Evolutionary conservation across 2,797 vertebrate species (phyloP).

Genomic region (Schizopygopsis malacanthus): DNA sequence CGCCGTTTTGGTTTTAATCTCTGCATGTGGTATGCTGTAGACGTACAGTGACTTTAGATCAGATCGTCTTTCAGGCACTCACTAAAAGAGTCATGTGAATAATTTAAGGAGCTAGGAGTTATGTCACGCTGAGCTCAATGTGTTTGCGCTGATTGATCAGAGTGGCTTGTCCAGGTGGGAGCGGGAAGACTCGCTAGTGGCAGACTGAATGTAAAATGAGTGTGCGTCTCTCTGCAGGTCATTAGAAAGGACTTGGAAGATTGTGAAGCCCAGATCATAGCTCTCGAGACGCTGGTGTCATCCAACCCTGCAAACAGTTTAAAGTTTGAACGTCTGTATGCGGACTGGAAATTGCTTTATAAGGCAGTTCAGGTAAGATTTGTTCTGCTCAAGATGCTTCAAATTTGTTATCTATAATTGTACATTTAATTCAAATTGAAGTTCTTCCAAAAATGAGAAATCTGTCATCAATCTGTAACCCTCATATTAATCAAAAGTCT

Average conservation of each 20-base stretch:
- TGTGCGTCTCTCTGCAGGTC: conserved; percentile 68
- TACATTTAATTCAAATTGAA: background rate
- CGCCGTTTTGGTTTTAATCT: conserved; percentile 34
- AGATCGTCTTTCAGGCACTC: conserved; percentile 9
- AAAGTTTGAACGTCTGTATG: conserved; percentile 79
- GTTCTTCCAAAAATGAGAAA: no score
- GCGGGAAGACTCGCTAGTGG: background rate
- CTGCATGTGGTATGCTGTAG: conserved; percentile 24
- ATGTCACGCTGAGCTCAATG: conserved; percentile 33
- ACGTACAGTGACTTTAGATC: conserved; percentile 37
- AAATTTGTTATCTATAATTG: background rate
- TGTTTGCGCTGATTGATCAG: conserved; percentile 28
- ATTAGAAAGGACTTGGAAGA: conserved; percentile 88
- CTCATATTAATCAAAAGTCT: background rate
- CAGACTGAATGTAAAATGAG: conserved; percentile 24
- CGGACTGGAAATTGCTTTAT: conserved; percentile 78
- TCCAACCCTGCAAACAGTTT: conserved; percentile 77
- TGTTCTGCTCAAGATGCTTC: background rate
- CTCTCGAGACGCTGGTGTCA: conserved; percentile 79
- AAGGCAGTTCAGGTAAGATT: conserved; percentile 81
- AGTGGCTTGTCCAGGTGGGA: conserved; percentile 40
- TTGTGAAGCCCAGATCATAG: conserved; percentile 78
- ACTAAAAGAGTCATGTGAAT: conserved; percentile 35
- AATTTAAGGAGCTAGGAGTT: conserved; percentile 32
- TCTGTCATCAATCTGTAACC: no score